These are phyloP conservation scores for Resseliella maxima DNA, from an alignment of 2,888 invertebrate species.

Conservation along the genomic window DNA sequence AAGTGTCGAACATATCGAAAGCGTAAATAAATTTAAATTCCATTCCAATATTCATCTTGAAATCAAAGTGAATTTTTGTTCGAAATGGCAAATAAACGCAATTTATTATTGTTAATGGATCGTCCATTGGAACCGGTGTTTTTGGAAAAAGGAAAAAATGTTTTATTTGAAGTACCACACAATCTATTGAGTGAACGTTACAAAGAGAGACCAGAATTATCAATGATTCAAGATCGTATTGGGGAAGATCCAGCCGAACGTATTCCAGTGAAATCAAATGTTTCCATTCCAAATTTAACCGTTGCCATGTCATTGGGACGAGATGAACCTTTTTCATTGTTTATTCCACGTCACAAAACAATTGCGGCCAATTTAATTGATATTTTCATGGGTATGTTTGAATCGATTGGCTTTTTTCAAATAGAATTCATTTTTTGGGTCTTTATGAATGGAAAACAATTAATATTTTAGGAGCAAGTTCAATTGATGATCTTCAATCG, in stretches of 20 bases:
- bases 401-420: too few relatives aligned
- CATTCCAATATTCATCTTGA: too few relatives aligned
- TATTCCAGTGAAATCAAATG: conserved; percentile 71
- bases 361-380: conserved; percentile 77
- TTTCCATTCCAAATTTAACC: conserved; percentile 74
- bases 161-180: conserved; percentile 74
- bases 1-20: too few relatives aligned
- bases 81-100: background rate
- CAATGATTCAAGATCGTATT: conserved; percentile 73
- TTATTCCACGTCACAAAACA: conserved; percentile 75
- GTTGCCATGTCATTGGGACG: conserved; percentile 73
- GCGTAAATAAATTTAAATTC: too few relatives aligned
- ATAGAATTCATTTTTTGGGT: too few relatives aligned
- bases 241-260: conserved; percentile 69
- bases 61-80: too few relatives aligned
- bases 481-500: conserved; percentile 65
- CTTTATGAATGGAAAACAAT: too few relatives aligned
- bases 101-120: conserved; percentile 77
- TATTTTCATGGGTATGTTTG: conserved; percentile 73
- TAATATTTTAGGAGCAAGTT: too few relatives aligned
- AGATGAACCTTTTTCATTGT: conserved; percentile 77
- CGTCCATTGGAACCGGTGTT: conserved; percentile 82
- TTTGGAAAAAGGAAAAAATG: conserved; percentile 76
- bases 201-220: conserved; percentile 67
- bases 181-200: conserved; percentile 72